phyloP scores from a whole-genome alignment of 2,888 invertebrate species.

The Stenotaenia linearis region DNA sequence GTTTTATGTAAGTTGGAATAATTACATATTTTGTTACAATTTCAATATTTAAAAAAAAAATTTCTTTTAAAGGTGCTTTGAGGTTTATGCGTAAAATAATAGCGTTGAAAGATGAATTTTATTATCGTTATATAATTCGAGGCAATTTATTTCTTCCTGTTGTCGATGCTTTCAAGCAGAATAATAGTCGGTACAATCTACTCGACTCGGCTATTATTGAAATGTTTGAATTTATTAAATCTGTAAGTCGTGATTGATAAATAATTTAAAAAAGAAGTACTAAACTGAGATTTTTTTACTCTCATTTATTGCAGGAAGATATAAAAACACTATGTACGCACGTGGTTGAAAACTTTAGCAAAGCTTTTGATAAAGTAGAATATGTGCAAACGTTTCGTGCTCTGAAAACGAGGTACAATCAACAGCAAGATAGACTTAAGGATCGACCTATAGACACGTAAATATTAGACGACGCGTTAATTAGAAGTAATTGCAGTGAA shows the following conservation, averaged over 20 bases:
- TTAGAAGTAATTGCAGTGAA: not conserved
- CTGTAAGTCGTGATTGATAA: constrained; percentile 52
- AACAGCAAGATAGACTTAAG: constrained; percentile 83
- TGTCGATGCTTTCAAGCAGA: constrained; percentile 90
- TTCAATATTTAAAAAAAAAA: no score
- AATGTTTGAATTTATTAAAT: constrained; percentile 96
- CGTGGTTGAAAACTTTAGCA: constrained; percentile 93
- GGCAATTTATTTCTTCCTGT: constrained; percentile 93
- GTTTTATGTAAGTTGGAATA: constrained; percentile 76
- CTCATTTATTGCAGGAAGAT: constrained; percentile 54
- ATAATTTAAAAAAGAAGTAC: not conserved
- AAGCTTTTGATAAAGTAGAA: constrained; percentile 86
- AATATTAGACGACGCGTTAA: no score
- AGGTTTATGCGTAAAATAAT: constrained; percentile 96
- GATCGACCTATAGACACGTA: constrained; percentile 71
- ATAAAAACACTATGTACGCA: constrained; percentile 58
- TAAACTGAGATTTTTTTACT: no score
- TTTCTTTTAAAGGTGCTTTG: constrained; percentile 63
- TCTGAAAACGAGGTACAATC: constrained; percentile 80
- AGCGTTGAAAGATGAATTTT: constrained; percentile 96
- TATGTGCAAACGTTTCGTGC: constrained; percentile 98
- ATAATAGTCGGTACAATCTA: constrained; percentile 96
- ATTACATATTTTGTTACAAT: no score
- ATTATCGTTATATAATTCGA: constrained; percentile 91
- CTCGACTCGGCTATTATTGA: constrained; percentile 98